Percentiles rank a stretch among this genome's conserved stretches.
These are phyloP conservation scores for Larimichthys polyactis DNA, from an alignment of 2,113 vertebrate species.

Conservation along the genomic window DNA sequence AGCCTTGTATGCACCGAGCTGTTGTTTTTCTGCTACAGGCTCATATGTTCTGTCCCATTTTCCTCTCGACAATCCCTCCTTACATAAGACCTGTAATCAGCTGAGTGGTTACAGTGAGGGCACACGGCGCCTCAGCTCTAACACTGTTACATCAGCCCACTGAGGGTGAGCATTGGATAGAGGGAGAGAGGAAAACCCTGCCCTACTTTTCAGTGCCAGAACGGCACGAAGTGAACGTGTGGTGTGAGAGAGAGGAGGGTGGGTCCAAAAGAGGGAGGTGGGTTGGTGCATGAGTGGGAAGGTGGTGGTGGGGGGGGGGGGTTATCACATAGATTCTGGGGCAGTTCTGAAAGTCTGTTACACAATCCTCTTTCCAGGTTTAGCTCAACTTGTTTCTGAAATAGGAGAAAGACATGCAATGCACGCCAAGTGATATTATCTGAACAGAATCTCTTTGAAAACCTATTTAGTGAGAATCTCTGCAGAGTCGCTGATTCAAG, in stretches of 20 bases:
- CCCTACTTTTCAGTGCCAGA: slow-evolving; percentile 78
- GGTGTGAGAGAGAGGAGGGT: slow-evolving; percentile 55
- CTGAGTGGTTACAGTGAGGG: slow-evolving; percentile 82
- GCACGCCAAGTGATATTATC: neutral
- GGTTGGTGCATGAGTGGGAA: no score
- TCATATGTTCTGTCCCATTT: slow-evolving; percentile 82
- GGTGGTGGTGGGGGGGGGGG: neutral
- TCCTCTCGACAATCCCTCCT: slow-evolving; percentile 78
- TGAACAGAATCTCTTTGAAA: neutral
- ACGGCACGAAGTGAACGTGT: slow-evolving; percentile 71
- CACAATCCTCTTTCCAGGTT: slow-evolving; percentile 78
- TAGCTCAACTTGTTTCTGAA: slow-evolving; percentile 51
- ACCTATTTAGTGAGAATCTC: slow-evolving; percentile 11
- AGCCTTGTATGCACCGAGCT: slow-evolving; percentile 21
- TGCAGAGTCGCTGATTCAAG: slow-evolving; percentile 38
- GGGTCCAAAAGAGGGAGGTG: slow-evolving; percentile 32
- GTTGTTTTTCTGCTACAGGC: slow-evolving; percentile 67
- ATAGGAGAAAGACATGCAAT: neutral
- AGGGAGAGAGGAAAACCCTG: slow-evolving; percentile 80
- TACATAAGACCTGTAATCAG: slow-evolving; percentile 86
- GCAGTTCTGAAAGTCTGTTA: slow-evolving; percentile 76
- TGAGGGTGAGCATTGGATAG: slow-evolving; percentile 43
- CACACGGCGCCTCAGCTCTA: slow-evolving; percentile 66
- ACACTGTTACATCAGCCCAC: slow-evolving; percentile 77
- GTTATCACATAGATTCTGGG: slow-evolving; percentile 69